Evolutionary conservation across 2,888 invertebrate genomes (phyloP).

Genomic region (Phasia obesa): DNA sequence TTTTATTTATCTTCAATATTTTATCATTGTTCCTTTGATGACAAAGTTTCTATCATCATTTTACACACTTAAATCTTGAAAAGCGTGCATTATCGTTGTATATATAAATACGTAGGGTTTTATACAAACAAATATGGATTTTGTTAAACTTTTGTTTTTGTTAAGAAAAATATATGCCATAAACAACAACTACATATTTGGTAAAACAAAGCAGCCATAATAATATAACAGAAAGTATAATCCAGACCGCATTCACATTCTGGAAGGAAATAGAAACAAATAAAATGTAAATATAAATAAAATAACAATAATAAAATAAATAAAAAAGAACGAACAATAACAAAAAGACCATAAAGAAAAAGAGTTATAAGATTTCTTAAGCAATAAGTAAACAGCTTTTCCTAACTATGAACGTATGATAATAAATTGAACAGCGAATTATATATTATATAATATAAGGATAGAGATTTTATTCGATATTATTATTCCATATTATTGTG

Average conservation of each 20-base stretch:
- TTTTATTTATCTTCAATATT: constrained; percentile 2
- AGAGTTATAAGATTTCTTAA: constrained; percentile 29
- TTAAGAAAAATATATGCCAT: constrained; percentile 3
- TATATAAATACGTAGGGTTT: no score
- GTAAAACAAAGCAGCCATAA: background rate
- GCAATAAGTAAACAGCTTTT: constrained; percentile 22
- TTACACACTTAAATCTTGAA: constrained; percentile 44
- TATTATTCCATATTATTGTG: no score
- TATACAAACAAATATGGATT: background rate
- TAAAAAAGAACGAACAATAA: background rate
- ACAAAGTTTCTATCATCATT: constrained; percentile 34
- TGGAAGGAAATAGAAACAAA: no score
- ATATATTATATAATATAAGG: no score
- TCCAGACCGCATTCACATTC: constrained; percentile 9
- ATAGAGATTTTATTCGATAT: background rate
- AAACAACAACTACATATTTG: constrained; percentile 4
- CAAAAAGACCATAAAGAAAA: background rate
- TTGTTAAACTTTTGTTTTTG: background rate
- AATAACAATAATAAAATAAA: background rate
- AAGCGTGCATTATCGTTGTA: background rate
- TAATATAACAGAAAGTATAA: no score
- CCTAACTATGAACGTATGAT: background rate
- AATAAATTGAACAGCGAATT: background rate
- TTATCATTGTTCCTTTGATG: constrained; percentile 12
- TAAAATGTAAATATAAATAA: no score